Evolutionary conservation across 2,113 vertebrate genomes (phyloP), one percentile per base, ranked within the genome.

Genomic region (Hemiprocne comata): DNA sequence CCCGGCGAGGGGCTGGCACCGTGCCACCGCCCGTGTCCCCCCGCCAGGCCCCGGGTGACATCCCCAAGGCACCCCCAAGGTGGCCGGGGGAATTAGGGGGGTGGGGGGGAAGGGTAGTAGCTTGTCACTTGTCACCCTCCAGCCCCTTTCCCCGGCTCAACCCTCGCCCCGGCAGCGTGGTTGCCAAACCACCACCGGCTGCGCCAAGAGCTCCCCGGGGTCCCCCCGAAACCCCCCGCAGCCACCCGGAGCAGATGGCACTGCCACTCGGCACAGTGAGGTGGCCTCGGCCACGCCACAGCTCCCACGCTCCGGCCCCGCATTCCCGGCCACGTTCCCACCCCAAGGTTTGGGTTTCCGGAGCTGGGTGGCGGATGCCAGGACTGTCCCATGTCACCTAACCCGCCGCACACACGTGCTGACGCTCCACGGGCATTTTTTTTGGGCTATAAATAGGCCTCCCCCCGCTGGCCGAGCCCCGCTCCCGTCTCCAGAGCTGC

Each of bases 381-480:
- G 87, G 88, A 55, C 88, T 73, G 90, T 92, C 94, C 94, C 77
- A 40, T 96, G 93, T 96, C 97, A 95, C 96, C 93, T 53, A 94
- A 95, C 46, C 81, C n/a, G 9, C 28, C 78, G 72, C 28, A 5
- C 90, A 93, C 90, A 95, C 84, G 94, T 91, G 91, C 88, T 94
- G 93, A 94, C 89, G 58, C 77, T 87, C 91, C 77, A 89, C 90
- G 90, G 74, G 84, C 70, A 89, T 95, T 95, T 90, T 79, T 90
- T 26, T 17, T 7, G 11, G 73, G 87, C 95, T 97, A 97, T 96
- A 97, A 97, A 96, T 97, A 97, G 95, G 86, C 72, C 91, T 81
- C 66, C 76, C 88, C 73, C 72, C 3, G 25, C 28, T 15, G 40
- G 48, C 77, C 8, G 0, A 87, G 55, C 66, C 76, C 80, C 1